phyloP scores from a whole-genome alignment of 2,113 vertebrate genomes.

The Platycercus adscitus region DNA sequence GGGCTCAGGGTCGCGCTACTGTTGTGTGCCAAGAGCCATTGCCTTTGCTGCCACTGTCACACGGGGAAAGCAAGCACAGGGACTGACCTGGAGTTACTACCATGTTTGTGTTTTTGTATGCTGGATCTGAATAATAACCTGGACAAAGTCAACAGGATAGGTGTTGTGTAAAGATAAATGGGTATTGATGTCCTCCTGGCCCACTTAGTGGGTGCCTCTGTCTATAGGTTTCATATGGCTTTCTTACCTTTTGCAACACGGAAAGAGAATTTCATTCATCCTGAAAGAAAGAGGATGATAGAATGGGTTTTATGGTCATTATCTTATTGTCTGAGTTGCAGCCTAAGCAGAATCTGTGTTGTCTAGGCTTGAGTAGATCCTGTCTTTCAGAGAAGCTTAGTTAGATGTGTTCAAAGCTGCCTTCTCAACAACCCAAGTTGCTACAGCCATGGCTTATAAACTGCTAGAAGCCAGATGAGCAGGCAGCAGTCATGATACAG shows the following conservation, averaged over 20 bases:
- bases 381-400: background rate
- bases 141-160: fast-evolving
- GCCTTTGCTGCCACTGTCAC: fast-evolving
- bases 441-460: fast-evolving
- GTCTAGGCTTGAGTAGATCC: background rate
- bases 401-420: background rate
- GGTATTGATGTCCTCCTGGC: fast-evolving
- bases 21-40: background rate
- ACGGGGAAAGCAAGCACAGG: fast-evolving
- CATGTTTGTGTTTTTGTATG: fast-evolving
- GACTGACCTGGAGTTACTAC: fast-evolving
- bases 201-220: fast-evolving
- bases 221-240: background rate
- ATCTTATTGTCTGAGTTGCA: background rate
- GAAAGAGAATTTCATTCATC: background rate
- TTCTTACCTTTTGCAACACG: background rate
- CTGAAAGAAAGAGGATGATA: background rate
- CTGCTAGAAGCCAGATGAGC: too few species aligned
- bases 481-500: fast-evolving
- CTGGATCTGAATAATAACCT: fast-evolving
- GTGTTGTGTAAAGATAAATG: background rate
- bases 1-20: fast-evolving
- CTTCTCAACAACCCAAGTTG: fast-evolving
- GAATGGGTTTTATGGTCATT: background rate
- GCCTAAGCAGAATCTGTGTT: background rate